These are phyloP conservation scores for Lasioglossum morio DNA, from an alignment of 2,888 invertebrate genomes.

Conservation along the genomic window DNA sequence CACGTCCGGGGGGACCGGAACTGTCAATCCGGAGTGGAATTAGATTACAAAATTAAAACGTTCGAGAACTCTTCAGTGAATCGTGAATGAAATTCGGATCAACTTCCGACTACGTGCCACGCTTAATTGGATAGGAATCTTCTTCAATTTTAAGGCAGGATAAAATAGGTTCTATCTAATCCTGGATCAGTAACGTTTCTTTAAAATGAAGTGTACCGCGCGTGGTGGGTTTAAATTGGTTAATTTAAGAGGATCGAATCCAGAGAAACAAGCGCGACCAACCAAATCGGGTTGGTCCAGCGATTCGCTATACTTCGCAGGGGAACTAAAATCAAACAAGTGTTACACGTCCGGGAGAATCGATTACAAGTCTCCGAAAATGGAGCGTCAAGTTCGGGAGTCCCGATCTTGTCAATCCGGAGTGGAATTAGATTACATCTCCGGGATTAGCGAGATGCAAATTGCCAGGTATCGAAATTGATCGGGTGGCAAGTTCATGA, in stretches of 20 bases:
- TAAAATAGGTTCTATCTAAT: too few species aligned
- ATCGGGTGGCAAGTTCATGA: conserved; percentile 30
- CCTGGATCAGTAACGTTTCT: neutral
- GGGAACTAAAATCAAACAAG: neutral
- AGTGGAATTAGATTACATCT: conserved; percentile 27
- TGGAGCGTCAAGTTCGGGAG: neutral
- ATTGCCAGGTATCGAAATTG: conserved; percentile 14
- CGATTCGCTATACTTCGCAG: neutral
- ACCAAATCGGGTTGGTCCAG: neutral
- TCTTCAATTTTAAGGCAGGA: neutral
- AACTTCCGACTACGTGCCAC: neutral
- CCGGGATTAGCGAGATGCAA: conserved; percentile 18
- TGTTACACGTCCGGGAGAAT: neutral
- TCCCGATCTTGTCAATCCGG: neutral
- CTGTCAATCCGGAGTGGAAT: neutral
- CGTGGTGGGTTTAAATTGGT: neutral
- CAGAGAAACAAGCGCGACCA: neutral
- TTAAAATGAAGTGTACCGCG: neutral
- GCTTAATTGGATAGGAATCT: neutral
- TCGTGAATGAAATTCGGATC: neutral
- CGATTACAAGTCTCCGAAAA: conserved; percentile 8
- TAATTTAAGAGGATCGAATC: neutral
- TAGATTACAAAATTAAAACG: conserved; percentile 14
- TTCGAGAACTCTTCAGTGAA: neutral
- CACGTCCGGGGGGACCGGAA: neutral